phyloP scores from a whole-genome alignment of 1,140 invertebrate species.

The Panagrolaimus sp. region DNA sequence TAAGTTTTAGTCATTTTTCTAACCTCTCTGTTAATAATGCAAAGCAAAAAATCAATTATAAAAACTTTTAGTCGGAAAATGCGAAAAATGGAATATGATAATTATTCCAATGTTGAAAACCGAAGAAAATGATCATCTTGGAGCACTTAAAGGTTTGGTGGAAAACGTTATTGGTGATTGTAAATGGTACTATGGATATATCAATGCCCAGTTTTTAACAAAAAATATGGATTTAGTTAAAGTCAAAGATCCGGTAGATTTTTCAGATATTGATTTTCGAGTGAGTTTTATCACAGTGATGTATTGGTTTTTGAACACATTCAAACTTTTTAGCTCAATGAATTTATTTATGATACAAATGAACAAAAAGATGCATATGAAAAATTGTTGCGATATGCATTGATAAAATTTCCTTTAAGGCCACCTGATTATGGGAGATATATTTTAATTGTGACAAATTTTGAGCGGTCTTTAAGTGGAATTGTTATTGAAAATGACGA shows the following conservation, averaged over 20 bases:
- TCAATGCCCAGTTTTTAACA: slow-evolving; percentile 1
- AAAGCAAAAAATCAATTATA: too few relatives aligned
- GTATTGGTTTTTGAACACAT: too few relatives aligned
- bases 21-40: too few relatives aligned
- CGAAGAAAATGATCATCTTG: background rate
- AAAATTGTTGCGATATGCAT: background rate
- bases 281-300: too few relatives aligned
- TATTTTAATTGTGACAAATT: background rate
- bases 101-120: background rate
- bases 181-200: slow-evolving; percentile 4
- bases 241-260: too few relatives aligned
- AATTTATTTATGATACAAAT: too few relatives aligned
- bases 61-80: background rate
- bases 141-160: background rate
- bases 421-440: slow-evolving; percentile 11
- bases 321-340: too few relatives aligned
- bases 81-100: slow-evolving; percentile 15
- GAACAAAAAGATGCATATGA: background rate
- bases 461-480: background rate
- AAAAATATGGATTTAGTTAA: background rate
- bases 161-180: background rate
- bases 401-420: background rate
- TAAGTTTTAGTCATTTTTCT: background rate
- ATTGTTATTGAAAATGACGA: background rate
- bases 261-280: too few relatives aligned